Evolutionary conservation across 2,113 vertebrate genomes (phyloP), one percentile per base, ranked within the genome.

Genomic region (Dolichallabes microphthalmus): DNA sequence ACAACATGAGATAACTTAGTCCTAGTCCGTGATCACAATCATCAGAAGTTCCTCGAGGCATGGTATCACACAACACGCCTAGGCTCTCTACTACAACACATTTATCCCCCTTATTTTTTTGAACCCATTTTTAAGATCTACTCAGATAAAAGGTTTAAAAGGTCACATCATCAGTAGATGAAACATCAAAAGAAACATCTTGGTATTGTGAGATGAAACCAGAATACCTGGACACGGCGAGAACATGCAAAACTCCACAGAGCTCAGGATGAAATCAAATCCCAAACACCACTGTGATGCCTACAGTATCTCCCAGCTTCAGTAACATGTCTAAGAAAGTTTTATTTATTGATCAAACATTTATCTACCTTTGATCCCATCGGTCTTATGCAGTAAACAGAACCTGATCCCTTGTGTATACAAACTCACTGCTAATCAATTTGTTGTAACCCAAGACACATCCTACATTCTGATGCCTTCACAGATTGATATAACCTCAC

Each of bases 401-500:
- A 75, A 53, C 61, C 20, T 32, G 68, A 39, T 88, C 80, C 57
- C 64, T 61, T 63, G 57, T 73, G 58, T 60, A 82, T 58, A 73
- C 30, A 27, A 39, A 50, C 64, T n/a, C 60, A 61, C 82, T 84
- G 85, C 68, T 76, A 86, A 79, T 81, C 58, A 27, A 79, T 35
- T 20, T 80, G 83, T 81, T 82, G 83, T 52, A 39, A 85, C 80
- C 77, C 64, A 35, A 79, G 80, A 68, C 68, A 84, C 22, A 30
- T 73, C 80, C 85, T 79, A 66, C 22, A 52, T 85, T 50, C 52
- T 81, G 87, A 86, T 84, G 77, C 68, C 69, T 77, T 71, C 45
- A 71, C 32, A 84, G 87, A 88, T 86, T 86, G 79, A 77, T 80
- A 73, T 63, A 82, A 71, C 85, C 50, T 57, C 79, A 80, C 53